Conservation (phyloP, 2,113 vertebrate genomes). For the Lophura nycthemera region DNA sequence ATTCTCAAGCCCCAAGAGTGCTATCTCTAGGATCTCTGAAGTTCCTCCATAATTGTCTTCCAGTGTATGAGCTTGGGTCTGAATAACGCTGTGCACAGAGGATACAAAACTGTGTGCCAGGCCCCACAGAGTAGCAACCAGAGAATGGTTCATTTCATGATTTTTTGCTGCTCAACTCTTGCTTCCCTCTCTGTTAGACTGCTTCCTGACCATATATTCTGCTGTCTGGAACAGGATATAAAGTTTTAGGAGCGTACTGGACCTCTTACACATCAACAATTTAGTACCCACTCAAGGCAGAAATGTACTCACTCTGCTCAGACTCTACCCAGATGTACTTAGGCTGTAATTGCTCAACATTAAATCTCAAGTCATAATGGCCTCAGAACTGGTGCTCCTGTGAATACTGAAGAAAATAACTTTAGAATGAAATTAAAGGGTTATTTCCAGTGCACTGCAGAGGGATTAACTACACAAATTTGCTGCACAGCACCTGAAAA, state of each 20-base stretch:
- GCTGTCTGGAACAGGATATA: neutral
- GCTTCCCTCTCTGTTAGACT: neutral
- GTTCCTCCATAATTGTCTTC: neutral
- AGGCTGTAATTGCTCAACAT: neutral
- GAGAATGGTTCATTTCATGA: neutral
- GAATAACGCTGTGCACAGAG: neutral
- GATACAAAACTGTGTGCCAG: neutral
- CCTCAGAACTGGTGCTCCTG: neutral
- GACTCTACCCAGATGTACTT: neutral
- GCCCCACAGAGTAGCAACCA: neutral
- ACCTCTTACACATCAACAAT: neutral
- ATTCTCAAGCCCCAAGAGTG: neutral
- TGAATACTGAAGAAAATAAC: neutral
- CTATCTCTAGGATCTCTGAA: neutral
- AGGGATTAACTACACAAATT: slow-evolving; percentile 9
- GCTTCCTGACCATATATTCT: neutral
- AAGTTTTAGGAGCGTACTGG: neutral
- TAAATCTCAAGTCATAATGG: neutral
- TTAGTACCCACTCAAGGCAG: neutral
- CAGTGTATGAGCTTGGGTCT: rapidly evolving
- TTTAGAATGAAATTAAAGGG: slow-evolving; percentile 18
- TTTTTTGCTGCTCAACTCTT: neutral
- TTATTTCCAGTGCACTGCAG: slow-evolving; percentile 28
- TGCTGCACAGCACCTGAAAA: neutral
- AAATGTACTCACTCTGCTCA: neutral